Base-by-base conservation (phyloP, 1,140 invertebrate genomes). In the Linepithema humile region DNA sequence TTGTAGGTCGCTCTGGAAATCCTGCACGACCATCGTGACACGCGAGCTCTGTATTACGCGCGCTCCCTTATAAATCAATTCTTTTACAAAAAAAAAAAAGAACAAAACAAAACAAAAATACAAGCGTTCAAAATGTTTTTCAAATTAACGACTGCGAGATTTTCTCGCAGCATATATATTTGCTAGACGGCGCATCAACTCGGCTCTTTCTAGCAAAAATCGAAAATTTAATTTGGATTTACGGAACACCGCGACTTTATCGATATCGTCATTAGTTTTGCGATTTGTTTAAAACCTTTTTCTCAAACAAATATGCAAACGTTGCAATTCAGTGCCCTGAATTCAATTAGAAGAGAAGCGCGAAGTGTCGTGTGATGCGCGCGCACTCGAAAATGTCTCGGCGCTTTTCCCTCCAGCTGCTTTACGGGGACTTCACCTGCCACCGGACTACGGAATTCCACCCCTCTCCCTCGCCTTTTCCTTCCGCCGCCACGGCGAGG, bases 401-500 rank as follows among this genome's bases (percentile, higher is more conserved):
- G 29, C 60, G 29, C 57, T 38, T 59, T 82, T 60, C 55, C 38
- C 69, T 59, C 15, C 57, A 35, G 40, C 29, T 60, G 80, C 80
- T 65, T 73, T 67, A 53, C 86, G 48, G 23, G 57, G 73, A 82
- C 53, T 67, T 85, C 72, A 84, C 69, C 70, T 69, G 69, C 60
- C 80, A 57, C 64, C 55, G 57, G 75, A 80, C 48, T 80, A 55
- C 64, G 64, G 64, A 80, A 80, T 38, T 70, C 48, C 83, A 53
- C 23, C 48, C 45, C 67, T 45, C 72, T 72, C 40, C 40, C 43
- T 67, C 72, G 43, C 64, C 53, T 57, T 83, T 43, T 82, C 73
- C 65, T 40, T 87, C 65, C 64, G 35, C 35, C 38, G 64, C 62
- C 20, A 38, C 20, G 69, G 70, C 23, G 74, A 88, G 57, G 74